phyloP scores from a whole-genome alignment of 1,140 invertebrate species.

The Microvelia longipes region DNA sequence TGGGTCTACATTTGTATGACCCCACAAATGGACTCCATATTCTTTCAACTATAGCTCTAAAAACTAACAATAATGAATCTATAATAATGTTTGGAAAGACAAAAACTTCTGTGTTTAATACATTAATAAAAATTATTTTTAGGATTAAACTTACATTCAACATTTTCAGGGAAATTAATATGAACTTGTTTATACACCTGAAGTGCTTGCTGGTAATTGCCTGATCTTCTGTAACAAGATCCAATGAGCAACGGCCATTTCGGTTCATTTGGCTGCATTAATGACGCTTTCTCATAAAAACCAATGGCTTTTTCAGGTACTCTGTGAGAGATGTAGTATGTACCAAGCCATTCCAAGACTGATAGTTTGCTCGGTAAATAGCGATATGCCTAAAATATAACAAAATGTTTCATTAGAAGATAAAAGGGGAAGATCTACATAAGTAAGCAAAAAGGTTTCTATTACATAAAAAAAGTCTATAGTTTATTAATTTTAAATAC shows the following conservation, averaged over 20 bases:
- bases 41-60: no score
- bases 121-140: no score
- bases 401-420: not conserved
- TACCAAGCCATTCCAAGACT: constrained; percentile 81
- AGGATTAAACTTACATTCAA: constrained; percentile 62
- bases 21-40: no score
- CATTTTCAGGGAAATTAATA: constrained; percentile 65
- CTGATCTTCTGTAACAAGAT: constrained; percentile 62
- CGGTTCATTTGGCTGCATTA: constrained; percentile 71
- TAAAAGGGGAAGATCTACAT: not conserved
- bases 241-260: constrained; percentile 75
- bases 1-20: no score
- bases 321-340: constrained; percentile 80
- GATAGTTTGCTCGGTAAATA: constrained; percentile 78
- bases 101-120: no score
- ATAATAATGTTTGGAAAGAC: no score
- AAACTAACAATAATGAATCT: no score
- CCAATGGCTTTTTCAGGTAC: constrained; percentile 72
- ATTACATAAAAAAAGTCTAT: not conserved
- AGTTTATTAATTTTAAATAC: not conserved
- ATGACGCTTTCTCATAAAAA: constrained; percentile 74
- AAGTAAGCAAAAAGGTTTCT: not conserved
- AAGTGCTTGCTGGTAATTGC: constrained; percentile 69
- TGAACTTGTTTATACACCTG: constrained; percentile 65
- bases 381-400: constrained; percentile 52